Conservation (phyloP, 2,888 invertebrate genomes). For the Tiliacea citrago region DNA sequence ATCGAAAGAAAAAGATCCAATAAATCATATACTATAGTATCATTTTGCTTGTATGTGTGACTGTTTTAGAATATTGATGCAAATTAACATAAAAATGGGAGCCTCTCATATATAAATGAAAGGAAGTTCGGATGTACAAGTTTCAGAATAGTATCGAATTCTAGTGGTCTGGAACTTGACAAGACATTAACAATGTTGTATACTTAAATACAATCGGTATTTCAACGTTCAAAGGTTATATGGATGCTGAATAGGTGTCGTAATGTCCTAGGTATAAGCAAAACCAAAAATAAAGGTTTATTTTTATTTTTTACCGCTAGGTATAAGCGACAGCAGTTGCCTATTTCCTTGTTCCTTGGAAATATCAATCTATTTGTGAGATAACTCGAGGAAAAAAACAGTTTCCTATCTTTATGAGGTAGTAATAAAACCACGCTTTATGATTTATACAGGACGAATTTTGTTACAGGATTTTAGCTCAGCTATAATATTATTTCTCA, state of each 20-base stretch:
- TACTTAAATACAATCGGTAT: neutral
- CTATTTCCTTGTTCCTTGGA: neutral
- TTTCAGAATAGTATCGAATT: conserved; percentile 13
- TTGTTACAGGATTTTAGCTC: conserved; percentile 1
- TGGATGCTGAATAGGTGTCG: neutral
- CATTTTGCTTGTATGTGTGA: too few relatives aligned
- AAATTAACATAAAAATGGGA: too few relatives aligned
- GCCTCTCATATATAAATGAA: too few relatives aligned
- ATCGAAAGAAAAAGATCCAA: too few relatives aligned
- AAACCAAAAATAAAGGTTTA: neutral
- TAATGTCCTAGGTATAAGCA: neutral
- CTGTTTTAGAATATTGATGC: too few relatives aligned
- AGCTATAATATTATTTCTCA: neutral
- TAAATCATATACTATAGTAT: too few relatives aligned
- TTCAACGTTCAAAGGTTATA: neutral
- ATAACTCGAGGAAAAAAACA: conserved; percentile 20
- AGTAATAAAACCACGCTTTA: conserved; percentile 13
- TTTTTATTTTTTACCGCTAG: neutral
- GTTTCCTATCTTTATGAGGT: conserved; percentile 22
- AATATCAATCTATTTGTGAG: conserved; percentile 24
- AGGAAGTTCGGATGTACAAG: conserved; percentile 13
- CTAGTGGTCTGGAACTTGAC: conserved; percentile 10
- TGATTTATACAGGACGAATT: conserved; percentile 6
- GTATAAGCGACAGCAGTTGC: neutral
- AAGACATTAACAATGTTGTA: neutral